phyloP scores from a whole-genome alignment of 2,888 invertebrate species.

The Parascotia fuliginaria region DNA sequence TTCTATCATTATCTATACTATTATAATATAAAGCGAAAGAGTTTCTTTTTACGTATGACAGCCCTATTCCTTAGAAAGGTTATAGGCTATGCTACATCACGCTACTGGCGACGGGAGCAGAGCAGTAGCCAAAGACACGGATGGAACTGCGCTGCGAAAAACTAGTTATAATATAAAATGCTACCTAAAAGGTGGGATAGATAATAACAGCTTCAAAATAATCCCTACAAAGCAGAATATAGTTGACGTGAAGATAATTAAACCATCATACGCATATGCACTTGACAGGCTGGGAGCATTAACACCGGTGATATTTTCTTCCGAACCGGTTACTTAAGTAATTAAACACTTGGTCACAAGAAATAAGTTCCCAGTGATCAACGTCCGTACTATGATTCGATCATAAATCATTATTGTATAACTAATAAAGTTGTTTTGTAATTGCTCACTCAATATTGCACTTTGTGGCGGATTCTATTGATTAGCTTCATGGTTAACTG shows the following conservation, averaged over 20 bases:
- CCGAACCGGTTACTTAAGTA: constrained; percentile 18
- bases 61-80: too few species aligned
- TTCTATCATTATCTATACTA: too few species aligned
- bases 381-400: constrained; percentile 18
- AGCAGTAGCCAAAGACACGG: too few species aligned
- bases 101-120: too few species aligned
- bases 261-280: neutral
- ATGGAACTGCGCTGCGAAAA: too few species aligned
- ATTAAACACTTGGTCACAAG: constrained; percentile 20
- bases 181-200: too few species aligned
- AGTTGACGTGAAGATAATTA: neutral
- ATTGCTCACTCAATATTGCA: constrained; percentile 13
- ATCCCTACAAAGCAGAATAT: neutral
- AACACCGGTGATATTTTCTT: constrained; percentile 6
- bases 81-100: too few species aligned
- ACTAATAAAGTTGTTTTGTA: constrained; percentile 14
- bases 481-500: neutral
- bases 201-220: too few species aligned
- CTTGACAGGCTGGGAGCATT: constrained; percentile 3
- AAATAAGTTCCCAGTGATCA: constrained; percentile 19
- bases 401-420: constrained; percentile 20
- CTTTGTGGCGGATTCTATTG: constrained; percentile 11
- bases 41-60: too few species aligned
- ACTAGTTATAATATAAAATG: too few species aligned
- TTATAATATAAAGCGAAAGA: too few species aligned